Percentiles rank a stretch among this genome's conserved stretches.
These are phyloP conservation scores for Oenanthe melanoleuca DNA, from an alignment of 2,113 vertebrate genomes.

Conservation along the genomic window DNA sequence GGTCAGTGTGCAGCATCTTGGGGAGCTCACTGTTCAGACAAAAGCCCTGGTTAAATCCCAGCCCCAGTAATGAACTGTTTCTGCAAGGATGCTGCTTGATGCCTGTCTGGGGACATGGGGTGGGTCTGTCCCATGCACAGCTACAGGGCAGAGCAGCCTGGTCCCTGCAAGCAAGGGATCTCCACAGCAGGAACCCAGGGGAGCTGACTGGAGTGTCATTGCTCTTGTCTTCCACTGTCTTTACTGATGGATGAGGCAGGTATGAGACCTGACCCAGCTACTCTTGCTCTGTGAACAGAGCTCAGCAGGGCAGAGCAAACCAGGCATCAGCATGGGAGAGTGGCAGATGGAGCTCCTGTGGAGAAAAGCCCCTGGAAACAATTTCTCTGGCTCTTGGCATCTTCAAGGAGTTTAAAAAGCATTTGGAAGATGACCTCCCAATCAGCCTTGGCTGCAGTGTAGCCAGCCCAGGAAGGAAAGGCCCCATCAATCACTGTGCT, in stretches of 20 bases:
- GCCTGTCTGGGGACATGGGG: neutral
- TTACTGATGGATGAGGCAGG: neutral
- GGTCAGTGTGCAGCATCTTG: neutral
- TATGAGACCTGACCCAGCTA: neutral
- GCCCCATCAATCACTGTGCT: neutral
- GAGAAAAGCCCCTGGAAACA: neutral
- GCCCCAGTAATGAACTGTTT: neutral
- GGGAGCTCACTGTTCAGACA: accelerated
- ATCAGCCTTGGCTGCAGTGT: neutral
- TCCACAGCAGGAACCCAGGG: neutral
- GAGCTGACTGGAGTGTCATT: neutral
- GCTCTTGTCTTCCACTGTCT: neutral
- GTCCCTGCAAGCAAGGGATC: neutral
- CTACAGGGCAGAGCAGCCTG: neutral
- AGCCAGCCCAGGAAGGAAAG: neutral
- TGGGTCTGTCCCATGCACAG: neutral
- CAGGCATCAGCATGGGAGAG: neutral
- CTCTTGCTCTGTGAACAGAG: accelerated
- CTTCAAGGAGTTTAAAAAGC: neutral
- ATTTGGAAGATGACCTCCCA: neutral
- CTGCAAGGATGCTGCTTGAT: neutral
- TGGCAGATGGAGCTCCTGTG: neutral
- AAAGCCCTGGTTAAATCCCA: neutral
- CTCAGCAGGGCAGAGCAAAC: neutral
- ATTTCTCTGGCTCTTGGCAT: neutral